Evolutionary conservation across 2,797 vertebrate genomes (phyloP), one percentile per base, ranked within the genome.

Genomic region (Graptemys geographica): DNA sequence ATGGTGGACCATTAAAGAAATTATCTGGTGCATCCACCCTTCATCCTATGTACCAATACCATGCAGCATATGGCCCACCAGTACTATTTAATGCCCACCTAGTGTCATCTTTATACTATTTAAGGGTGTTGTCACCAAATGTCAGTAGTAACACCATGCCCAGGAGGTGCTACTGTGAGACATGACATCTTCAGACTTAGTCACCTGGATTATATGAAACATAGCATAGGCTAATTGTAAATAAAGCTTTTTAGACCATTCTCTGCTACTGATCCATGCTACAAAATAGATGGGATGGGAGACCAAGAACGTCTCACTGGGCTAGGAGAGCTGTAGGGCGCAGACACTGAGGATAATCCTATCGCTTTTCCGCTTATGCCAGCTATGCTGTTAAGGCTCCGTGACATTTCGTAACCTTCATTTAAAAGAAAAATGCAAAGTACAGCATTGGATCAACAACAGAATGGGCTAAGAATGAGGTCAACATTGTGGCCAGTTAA

Each of bases 381-480:
- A 98, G 98, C 98, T 98, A 99, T 99, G 98, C 98, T 99, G 98
- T 99, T 99, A 98, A 99, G 98, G 99, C 98, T 99, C 98, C 98
- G 98, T 98, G 98, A 98, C 98, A 99, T 99, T 98, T 99, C 98
- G 98, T 98, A 99, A 99, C 98, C 98, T 99, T 99, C 98, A 98
- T 98, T 98, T 98, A 98, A 99, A 99, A 98, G 97, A 99, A 99
- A 99, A 99, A 98, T 98, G 98, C 98, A 98, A 98, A 99, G 98
- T 98, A 98, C 98, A 99, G 98, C 98, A 98, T 98, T 98, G 98
- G 98, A 98, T 99, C 98, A 98, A 98, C 97, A 98, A 98, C 98
- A 98, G 97, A 97, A 97, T 97, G 97, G 96, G 96, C 97, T 97
- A 96, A 97, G 97, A 98, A 98, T 96, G 97, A 95, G 95, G 95